Base-by-base conservation (phyloP, 2,797 vertebrate species). In the Leptoclinus maculatus region DNA sequence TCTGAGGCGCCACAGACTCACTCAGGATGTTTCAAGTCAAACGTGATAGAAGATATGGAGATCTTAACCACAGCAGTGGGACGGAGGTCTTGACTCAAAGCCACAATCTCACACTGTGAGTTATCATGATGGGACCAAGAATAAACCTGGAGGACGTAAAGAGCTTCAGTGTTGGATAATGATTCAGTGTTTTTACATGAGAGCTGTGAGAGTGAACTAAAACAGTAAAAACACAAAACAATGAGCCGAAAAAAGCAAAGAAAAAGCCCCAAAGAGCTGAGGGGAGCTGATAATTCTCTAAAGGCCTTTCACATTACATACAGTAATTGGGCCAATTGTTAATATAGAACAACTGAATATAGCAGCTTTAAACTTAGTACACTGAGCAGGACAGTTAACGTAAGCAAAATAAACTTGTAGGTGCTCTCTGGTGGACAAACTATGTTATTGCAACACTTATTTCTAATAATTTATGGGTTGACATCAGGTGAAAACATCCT, bases 81-180 rank as follows among this genome's bases (percentile, higher is more conserved):
- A 47, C 17, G 45, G 41, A 47, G 45, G 16, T 69, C 17, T 27
- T 39, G 71, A 82, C 60, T 66, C 66, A 66, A 60, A 68, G 62
- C 76, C 78, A 78, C 79, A 79, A 59, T 84, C 72, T 88, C 80
- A 53, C 63, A 58, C 65, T 66, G 77, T 82, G 78, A 84, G 39
- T 79, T 81, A 83, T 84, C 60, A 9, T 5, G 12, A 4, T 34
- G 19, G 19, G 47, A 56, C 75, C 34, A n/a, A 54, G 74, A 88
- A 83, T 77, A 85, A 77, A 75, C 66, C 59, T 38, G 57, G 3
- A 54, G 66, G 58, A 59, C 47, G 38, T 23, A 0, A 34, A 16
- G 16, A 27, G 4, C 2, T 0, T 34, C 67, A 39, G 73, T 27
- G 3, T 5, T 38, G 71, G 86, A 74, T 74, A 58, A 56, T 70